Percentiles rank a stretch among this genome's conserved stretches.
Conservation (phyloP, 1,140 invertebrate species). For the Heliothis virescens region DNA sequence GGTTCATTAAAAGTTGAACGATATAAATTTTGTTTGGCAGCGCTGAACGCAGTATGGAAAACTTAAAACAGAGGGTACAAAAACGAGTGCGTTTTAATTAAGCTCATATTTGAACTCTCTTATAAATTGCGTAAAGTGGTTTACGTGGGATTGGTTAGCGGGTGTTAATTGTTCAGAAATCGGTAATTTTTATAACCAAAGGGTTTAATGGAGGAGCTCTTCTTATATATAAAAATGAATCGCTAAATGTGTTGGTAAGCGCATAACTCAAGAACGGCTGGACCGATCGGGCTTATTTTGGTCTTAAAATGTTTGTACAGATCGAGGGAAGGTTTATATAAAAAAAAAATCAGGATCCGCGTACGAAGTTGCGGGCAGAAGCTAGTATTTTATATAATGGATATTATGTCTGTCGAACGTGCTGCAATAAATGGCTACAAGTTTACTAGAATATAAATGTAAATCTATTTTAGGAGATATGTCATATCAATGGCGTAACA, state of each 20-base stretch:
- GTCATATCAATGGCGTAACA: constrained; percentile 11
- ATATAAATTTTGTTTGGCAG: constrained; percentile 53
- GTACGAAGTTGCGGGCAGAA: no score
- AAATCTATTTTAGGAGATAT: constrained; percentile 18
- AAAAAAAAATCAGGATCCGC: no score
- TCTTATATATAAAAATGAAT: no score
- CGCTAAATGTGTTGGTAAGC: no score
- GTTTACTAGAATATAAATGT: neutral
- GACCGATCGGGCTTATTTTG: no score
- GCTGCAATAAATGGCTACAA: neutral
- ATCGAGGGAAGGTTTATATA: no score
- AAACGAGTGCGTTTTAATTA: constrained; percentile 63
- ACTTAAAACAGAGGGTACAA: constrained; percentile 59
- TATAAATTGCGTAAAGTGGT: constrained; percentile 54
- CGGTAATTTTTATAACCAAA: constrained; percentile 25
- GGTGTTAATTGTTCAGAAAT: constrained; percentile 15
- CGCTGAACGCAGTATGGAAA: constrained; percentile 57
- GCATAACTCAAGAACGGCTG: no score
- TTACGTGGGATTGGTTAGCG: constrained; percentile 6
- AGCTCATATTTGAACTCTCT: constrained; percentile 54
- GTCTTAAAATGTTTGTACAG: no score
- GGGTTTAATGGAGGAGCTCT: constrained; percentile 18
- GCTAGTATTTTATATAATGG: neutral
- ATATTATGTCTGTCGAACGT: no score
- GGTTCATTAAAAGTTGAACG: constrained; percentile 66